A percentile compares a stretch with the other conserved stretches of the same genome.
These are phyloP conservation scores for Homalodisca vitripennis DNA, from an alignment of 1,140 invertebrate genomes.

Conservation along the genomic window DNA sequence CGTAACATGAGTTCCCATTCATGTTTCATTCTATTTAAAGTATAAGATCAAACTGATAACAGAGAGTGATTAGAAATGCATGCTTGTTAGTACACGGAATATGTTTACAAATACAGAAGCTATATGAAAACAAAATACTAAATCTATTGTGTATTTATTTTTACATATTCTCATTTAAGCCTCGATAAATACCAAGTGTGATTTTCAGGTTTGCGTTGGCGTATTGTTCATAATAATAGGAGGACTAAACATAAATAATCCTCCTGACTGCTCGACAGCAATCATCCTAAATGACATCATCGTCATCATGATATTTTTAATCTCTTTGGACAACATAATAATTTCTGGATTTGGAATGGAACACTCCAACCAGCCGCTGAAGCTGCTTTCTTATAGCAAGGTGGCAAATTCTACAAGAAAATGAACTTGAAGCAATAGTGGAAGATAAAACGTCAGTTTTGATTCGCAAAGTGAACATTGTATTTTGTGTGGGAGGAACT, in stretches of 20 bases:
- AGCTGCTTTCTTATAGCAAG: slow-evolving; percentile 38
- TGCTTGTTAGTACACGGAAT: no score
- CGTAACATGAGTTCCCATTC: no score
- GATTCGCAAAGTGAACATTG: background rate
- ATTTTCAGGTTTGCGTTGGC: slow-evolving; percentile 67
- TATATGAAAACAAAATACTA: no score
- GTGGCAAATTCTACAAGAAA: slow-evolving; percentile 20
- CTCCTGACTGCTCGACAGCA: slow-evolving; percentile 65
- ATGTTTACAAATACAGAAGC: no score
- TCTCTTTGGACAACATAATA: slow-evolving; percentile 74
- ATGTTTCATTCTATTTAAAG: no score
- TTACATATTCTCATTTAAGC: no score
- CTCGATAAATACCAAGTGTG: no score
- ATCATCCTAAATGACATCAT: slow-evolving; percentile 76
- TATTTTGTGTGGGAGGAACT: background rate
- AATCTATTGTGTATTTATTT: no score
- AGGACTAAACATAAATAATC: slow-evolving; percentile 73
- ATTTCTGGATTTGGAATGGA: slow-evolving; percentile 81
- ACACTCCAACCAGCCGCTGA: slow-evolving; percentile 60
- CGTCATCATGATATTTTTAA: slow-evolving; percentile 73
- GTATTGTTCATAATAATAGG: slow-evolving; percentile 77
- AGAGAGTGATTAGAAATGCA: no score
- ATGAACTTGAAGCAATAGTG: no score
- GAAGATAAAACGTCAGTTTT: no score
- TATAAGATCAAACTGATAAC: no score